Evolutionary conservation across 2,113 vertebrate genomes (phyloP), one percentile per base, ranked within the genome.

Genomic region (Dendrocopos noguchii): DNA sequence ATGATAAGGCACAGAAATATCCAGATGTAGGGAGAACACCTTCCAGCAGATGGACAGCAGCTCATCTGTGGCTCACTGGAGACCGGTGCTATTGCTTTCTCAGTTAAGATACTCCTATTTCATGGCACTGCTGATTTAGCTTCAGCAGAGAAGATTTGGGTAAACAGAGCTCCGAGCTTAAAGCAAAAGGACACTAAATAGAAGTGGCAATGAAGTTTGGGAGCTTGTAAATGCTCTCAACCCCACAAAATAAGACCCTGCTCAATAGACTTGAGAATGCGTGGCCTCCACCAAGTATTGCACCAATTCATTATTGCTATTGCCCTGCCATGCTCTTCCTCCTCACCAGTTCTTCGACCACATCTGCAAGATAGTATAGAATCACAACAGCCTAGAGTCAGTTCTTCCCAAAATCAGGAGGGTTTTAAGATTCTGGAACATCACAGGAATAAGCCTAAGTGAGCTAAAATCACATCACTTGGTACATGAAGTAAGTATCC

Each of bases 1-100:
- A 33, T 15, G 42, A 66, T 96, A 96, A 94, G 94, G 95, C 94
- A 94, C 91, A 88, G 91, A 93, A 91, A 79, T 79, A 88, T 2
- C 70, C 77, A 86, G 66, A 46, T 0, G 0, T 10, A 63, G 63
- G 46, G 73, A 86, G 80, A 85, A 84, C 63, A 65, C 70, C 63
- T 73, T 65, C 60, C 85, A 57, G 82, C 72, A 75, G 76, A 71
- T 13, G 50, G 65, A 84, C 47, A 61, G 5, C 57, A 65, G 59
- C 12, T 86, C 56, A 10, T 5, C 90, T 47, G 2, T 10, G 44
- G 87, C 87, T 93, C 44, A 24, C 75, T 56, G 73, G 44, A 86
- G 61, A 75, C 9, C 61, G 67, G 33, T n/a, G 64, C 84, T 85
- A 50, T 21, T 68, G 87, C 65, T 25, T 65, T 34, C 91, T 80